These are phyloP conservation scores for Hipposideros larvatus DNA, from an alignment of 2,797 vertebrate genomes.

Conservation along the genomic window DNA sequence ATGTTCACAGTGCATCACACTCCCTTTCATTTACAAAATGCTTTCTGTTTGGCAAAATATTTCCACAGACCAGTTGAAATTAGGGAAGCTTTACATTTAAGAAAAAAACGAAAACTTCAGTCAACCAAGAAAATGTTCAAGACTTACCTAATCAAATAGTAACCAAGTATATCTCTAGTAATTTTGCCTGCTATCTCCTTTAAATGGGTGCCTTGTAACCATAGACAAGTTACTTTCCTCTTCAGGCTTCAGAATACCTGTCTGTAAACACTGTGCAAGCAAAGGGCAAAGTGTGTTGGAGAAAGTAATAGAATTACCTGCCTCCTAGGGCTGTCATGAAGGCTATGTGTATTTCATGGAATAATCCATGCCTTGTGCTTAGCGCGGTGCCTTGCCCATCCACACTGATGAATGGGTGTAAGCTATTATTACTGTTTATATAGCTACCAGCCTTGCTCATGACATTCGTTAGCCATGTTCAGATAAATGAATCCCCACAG, in stretches of 20 bases:
- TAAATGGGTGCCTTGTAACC: background rate
- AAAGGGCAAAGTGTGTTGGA: background rate
- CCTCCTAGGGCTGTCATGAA: background rate
- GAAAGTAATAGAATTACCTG: background rate
- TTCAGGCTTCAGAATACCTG: background rate
- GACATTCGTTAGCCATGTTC: background rate
- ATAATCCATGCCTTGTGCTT: background rate
- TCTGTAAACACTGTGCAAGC: background rate
- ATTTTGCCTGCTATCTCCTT: background rate
- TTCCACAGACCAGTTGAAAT: conserved; percentile 12
- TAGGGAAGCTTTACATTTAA: background rate
- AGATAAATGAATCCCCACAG: background rate
- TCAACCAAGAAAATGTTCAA: background rate
- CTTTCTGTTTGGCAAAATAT: conserved; percentile 12
- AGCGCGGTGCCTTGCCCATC: background rate
- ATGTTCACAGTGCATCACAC: background rate
- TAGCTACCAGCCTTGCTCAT: background rate
- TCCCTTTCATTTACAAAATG: background rate
- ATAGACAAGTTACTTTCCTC: background rate
- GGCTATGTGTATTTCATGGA: background rate
- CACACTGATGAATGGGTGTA: too few species aligned
- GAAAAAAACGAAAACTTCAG: background rate
- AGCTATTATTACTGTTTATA: background rate
- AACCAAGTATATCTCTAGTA: background rate
- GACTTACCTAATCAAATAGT: background rate